Base-by-base conservation (phyloP, 1,140 invertebrate species). In the Megalonaias nervosa region DNA sequence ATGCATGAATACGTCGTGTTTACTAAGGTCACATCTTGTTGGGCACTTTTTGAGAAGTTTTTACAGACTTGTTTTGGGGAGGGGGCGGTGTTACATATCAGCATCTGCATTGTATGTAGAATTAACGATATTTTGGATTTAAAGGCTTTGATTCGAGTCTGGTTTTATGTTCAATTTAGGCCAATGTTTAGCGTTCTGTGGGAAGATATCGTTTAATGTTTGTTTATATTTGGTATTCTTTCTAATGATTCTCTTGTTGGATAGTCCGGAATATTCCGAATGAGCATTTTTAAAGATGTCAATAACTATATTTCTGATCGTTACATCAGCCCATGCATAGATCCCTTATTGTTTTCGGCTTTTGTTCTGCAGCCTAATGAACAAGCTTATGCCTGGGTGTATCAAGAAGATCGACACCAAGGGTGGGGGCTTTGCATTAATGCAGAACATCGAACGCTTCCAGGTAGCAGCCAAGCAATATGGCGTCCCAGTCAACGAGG, bases 381-480 rank as follows among this genome's bases (percentile, higher is more conserved):
- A 98, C 93, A 96, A 95, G 89, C 90, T 98, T 75, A 92, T 93
- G 72, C 96, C 97, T 56, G 95, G 95, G 81, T 92, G 94, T 75
- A 93, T 97, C 62, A 87, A 93, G 87, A 98, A 97, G 91, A 95
- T 97, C 91, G 97, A 97, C 93, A 94, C 93, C 74, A 94, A 94
- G 75, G 96, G 96, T 73, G 95, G 95, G 86, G 95, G 97, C 84
- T 98, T 98, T 94, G 97, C 97, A 88, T 94, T 98, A 93, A 97
- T 98, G 96, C 96, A 98, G 92, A 98, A 98, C 92, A 96, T 97
- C 88, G 92, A 81, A 87, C 96, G 96, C 83, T 98, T 99, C 92
- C 96, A 97, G 89, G 95, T 95, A 83, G 96, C 96, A 1, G 93
- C 95, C 81, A 94, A 94, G 67, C 94, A 84, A 57, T 90, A 98